phyloP scores from a whole-genome alignment of 2,888 invertebrate genomes.

The Perizoma affinitatum region DNA sequence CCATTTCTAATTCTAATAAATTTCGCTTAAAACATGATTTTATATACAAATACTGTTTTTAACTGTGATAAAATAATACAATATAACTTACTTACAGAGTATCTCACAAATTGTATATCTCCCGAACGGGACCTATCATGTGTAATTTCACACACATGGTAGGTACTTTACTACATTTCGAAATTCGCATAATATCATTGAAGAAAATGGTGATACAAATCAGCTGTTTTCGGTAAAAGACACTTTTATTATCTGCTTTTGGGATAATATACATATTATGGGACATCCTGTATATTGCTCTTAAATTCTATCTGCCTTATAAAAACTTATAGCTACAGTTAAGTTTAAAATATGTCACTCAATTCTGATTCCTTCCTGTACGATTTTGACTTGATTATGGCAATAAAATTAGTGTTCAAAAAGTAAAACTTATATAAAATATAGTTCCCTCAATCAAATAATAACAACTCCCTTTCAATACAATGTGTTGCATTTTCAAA shows the following conservation, averaged over 20 bases:
- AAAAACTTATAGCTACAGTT: background rate
- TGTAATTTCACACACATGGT: no score
- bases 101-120: no score
- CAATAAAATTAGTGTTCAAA: conserved; percentile 4
- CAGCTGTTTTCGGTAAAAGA: no score
- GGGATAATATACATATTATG: no score
- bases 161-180: no score
- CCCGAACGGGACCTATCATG: no score
- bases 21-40: conserved; percentile 25
- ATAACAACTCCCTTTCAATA: conserved; percentile 14
- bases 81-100: conserved; percentile 2
- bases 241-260: no score
- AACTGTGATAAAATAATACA: conserved; percentile 16
- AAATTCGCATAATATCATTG: no score
- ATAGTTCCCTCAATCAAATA: conserved; percentile 13
- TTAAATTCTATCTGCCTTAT: background rate
- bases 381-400: conserved; percentile 2
- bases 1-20: conserved; percentile 1
- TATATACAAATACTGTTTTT: conserved; percentile 40
- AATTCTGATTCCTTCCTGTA: background rate
- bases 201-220: no score
- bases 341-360: conserved; percentile 5
- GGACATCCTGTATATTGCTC: no score
- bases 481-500: conserved; percentile 3
- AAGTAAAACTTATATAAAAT: conserved; percentile 10